Base-by-base conservation (phyloP, 2,888 invertebrate genomes). In the Drosophila merina region DNA sequence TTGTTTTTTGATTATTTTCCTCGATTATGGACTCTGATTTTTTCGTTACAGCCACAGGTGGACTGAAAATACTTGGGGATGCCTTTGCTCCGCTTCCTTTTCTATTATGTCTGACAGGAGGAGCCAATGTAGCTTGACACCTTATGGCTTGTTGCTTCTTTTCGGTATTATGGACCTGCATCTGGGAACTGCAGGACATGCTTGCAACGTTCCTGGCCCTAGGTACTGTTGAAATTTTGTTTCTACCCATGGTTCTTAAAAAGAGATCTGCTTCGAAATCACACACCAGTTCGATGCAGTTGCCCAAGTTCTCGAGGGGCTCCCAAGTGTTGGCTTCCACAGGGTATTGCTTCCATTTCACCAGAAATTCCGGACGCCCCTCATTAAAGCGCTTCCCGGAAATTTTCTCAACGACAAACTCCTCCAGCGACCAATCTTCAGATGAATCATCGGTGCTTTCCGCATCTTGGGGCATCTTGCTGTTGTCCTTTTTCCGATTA, bases 281-380 rank as follows among this genome's bases (percentile, higher is more conserved):
- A 0, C 59, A 54, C 0, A 77, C 10, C 33, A 77, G 9, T 0
- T 4, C 7, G 10, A 60, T n/a, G 28, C 66, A 68, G 0, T 55
- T 49, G 0, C 30, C 26, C 3, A 83, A 8, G 10, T 57, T 49
- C 4, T 75, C 57, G 5, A 62, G 12, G 4, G 63, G 59, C 40
- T 75, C 84, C 80, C 80, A 80, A 0, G 74, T 70, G 12, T 50
- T 67, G 0, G 66, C 20, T 2, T 45, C 8, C 0, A n/a, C 0
- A 0, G 57, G n/a, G 10, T 36, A 71, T 1, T 50, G 68, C 2
- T 3, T 0, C 84, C 84, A 77, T 8, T 71, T 76, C 0, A 80
- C 6, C 0, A 60, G 40, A 0, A 67, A 14, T 1, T 72, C 57
- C 1, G 50, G 10, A 0, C 56, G 67, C 0, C 74, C 74, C 20